A percentile compares a stretch with the other conserved stretches of the same genome.
phyloP scores from a whole-genome alignment of 2,797 vertebrate genomes.

The Dicrostonyx torquatus region DNA sequence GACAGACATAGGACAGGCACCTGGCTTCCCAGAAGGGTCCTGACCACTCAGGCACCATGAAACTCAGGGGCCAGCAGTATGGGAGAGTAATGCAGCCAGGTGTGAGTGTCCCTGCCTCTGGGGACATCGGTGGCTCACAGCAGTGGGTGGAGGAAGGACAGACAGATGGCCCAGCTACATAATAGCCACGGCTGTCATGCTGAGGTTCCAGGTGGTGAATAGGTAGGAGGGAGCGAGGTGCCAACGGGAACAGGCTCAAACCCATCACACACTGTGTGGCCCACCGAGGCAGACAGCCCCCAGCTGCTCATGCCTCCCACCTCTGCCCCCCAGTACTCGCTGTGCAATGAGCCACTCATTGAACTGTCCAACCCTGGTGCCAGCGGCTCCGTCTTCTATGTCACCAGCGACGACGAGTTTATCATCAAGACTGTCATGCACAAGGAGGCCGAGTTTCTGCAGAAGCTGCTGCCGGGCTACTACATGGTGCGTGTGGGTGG shows the following conservation, averaged over 20 bases:
- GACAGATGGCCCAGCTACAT: background rate
- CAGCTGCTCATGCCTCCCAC: background rate
- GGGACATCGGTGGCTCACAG: background rate
- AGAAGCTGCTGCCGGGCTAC: constrained; percentile 98
- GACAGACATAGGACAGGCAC: background rate
- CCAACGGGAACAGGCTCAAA: background rate
- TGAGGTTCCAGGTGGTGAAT: background rate
- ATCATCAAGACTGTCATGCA: constrained; percentile 99
- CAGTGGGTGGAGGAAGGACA: background rate
- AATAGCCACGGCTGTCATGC: background rate
- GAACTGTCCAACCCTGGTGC: constrained; percentile 98
- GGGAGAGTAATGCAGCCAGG: background rate
- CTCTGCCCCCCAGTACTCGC: constrained; percentile 90
- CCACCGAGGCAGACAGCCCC: background rate
- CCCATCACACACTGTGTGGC: background rate
- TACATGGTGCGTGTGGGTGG: constrained; percentile 89
- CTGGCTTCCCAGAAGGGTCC: background rate
- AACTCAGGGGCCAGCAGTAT: rapidly evolving
- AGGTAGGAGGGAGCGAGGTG: background rate
- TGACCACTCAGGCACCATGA: no score
- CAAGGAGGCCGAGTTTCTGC: constrained; percentile 98
- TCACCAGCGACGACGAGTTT: constrained; percentile 98
- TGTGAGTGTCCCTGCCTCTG: background rate
- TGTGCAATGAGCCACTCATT: constrained; percentile 97
- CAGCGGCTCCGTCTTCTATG: constrained; percentile 97